Evolutionary conservation across 2,797 vertebrate species (phyloP).

Genomic region (Anableps anableps): DNA sequence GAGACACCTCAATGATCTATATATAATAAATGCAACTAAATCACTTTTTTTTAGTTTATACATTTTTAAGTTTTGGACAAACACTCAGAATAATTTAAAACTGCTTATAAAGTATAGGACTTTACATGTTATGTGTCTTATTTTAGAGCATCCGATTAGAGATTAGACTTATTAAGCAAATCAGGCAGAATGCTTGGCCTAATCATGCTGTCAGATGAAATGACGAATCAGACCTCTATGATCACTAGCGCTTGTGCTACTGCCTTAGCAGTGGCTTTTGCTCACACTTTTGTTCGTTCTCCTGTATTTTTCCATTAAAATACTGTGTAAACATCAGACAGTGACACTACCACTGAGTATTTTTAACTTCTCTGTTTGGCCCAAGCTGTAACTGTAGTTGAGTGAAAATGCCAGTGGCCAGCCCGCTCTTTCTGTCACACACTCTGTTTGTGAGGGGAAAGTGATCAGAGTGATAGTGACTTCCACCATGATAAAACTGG

Average conservation of each 20-base stretch:
- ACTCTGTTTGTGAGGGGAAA: constrained; percentile 68
- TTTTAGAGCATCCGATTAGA: background rate
- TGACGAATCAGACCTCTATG: background rate
- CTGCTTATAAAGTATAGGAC: background rate
- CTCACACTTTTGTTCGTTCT: background rate
- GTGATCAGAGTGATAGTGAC: constrained; percentile 84
- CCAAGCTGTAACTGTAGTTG: constrained; percentile 36
- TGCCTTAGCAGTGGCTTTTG: background rate
- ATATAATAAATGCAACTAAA: background rate
- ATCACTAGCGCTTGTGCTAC: background rate
- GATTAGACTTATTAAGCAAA: background rate
- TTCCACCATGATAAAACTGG: constrained; percentile 84
- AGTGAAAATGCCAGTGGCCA: constrained; percentile 67
- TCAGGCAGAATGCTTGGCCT: constrained; percentile 7
- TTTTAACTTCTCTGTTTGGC: constrained; percentile 34
- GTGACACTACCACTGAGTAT: constrained; percentile 10
- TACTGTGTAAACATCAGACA: background rate
- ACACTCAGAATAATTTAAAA: background rate
- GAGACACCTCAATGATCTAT: background rate
- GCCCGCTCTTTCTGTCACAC: constrained; percentile 61
- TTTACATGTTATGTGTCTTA: background rate
- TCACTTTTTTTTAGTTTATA: background rate
- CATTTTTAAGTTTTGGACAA: background rate
- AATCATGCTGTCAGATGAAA: background rate
- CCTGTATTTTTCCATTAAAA: constrained; percentile 16